phyloP scores from a whole-genome alignment of 2,888 invertebrate genomes.

The Adelphocoris suturalis region DNA sequence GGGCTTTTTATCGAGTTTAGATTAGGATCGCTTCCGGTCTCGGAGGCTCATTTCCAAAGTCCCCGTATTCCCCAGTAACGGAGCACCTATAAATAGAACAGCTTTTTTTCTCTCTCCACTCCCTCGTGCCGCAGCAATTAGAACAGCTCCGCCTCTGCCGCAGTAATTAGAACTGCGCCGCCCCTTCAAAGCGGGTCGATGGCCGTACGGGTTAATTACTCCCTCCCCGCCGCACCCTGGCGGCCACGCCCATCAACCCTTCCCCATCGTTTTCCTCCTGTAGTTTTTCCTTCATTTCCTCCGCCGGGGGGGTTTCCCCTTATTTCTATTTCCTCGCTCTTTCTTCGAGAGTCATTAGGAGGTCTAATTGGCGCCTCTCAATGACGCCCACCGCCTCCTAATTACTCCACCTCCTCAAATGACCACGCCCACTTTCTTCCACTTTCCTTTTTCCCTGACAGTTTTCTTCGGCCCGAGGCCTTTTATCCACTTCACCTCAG shows the following conservation, averaged over 20 bases:
- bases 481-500: not conserved
- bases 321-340: not conserved
- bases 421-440: constrained; percentile 14
- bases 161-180: constrained; percentile 22
- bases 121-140: constrained; percentile 12
- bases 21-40: not conserved
- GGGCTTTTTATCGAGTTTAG: not conserved
- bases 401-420: constrained; percentile 1
- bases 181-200: not conserved
- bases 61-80: constrained; percentile 1
- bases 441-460: not conserved
- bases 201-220: constrained; percentile 2
- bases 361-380: not conserved
- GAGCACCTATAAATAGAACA: not conserved
- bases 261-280: not conserved
- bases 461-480: not conserved
- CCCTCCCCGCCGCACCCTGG: not conserved
- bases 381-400: constrained; percentile 15
- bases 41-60: not conserved
- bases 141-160: constrained; percentile 25
- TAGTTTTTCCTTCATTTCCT: constrained; percentile 11
- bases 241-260: not conserved
- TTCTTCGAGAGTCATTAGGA: not conserved
- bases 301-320: not conserved
- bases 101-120: not conserved